Evolutionary conservation across 2,888 invertebrate species (phyloP).

Genomic region (Syritta pipiens): DNA sequence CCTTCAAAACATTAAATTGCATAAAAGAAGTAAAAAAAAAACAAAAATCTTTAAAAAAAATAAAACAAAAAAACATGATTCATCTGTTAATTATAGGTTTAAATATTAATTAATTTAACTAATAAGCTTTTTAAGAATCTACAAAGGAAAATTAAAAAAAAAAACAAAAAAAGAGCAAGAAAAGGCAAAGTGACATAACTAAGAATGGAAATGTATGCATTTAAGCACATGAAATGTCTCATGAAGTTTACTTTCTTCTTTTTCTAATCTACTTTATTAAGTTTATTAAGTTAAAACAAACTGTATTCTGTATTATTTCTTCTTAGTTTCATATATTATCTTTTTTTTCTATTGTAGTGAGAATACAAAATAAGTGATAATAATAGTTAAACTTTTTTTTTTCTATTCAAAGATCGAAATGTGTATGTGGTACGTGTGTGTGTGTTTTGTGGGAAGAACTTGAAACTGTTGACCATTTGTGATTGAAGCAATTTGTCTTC

Average conservation of each 20-base stretch:
- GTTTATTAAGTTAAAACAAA: slow-evolving; percentile 30
- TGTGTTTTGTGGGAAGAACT: background rate
- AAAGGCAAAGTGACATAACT: slow-evolving; percentile 64
- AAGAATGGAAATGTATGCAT: slow-evolving; percentile 67
- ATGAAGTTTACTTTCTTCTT: slow-evolving; percentile 32
- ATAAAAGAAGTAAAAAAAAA: slow-evolving; percentile 10
- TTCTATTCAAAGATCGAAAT: slow-evolving; percentile 6
- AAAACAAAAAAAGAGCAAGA: slow-evolving; percentile 47
- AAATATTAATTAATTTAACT: slow-evolving; percentile 66
- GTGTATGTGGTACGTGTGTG: slow-evolving; percentile 3
- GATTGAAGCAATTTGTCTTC: too few relatives aligned
- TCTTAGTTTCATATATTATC: slow-evolving; percentile 42
- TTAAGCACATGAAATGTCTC: slow-evolving; percentile 55
- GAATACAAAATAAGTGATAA: slow-evolving; percentile 62
- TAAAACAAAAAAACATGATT: slow-evolving; percentile 44
- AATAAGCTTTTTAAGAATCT: slow-evolving; percentile 60
- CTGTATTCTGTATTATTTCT: slow-evolving; percentile 7
- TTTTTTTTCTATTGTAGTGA: slow-evolving; percentile 58
- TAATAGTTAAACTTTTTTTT: slow-evolving; percentile 30
- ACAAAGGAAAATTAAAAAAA: slow-evolving; percentile 19
- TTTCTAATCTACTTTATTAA: slow-evolving; percentile 32
- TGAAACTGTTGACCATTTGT: too few relatives aligned
- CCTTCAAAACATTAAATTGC: slow-evolving; percentile 64
- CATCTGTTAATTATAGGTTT: slow-evolving; percentile 67
- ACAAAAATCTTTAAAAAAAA: background rate